A percentile compares a stretch with the other conserved stretches of the same genome.
phyloP scores from a whole-genome alignment of 1,140 invertebrate genomes.

The Atta texana region DNA sequence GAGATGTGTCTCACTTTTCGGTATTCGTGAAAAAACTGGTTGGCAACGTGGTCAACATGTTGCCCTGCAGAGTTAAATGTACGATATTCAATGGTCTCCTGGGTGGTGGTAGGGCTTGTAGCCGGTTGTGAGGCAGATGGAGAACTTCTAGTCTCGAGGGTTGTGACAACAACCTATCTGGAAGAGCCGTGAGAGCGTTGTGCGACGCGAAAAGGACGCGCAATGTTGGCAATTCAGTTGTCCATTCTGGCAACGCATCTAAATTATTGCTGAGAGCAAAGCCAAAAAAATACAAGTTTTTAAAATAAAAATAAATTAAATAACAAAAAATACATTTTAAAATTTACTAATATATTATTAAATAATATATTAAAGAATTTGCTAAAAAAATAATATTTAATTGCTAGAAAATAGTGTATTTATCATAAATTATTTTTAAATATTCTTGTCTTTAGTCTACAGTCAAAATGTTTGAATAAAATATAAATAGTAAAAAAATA shows the following conservation, averaged over 20 bases:
- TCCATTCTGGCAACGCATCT: conserved; percentile 91
- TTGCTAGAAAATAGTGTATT: background rate
- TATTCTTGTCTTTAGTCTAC: background rate
- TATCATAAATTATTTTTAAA: background rate
- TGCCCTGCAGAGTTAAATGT: conserved; percentile 92
- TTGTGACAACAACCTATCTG: conserved; percentile 91
- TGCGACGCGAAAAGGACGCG: conserved; percentile 91
- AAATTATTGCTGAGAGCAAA: conserved; percentile 88
- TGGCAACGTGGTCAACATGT: conserved; percentile 90
- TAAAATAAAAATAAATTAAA: conserved; percentile 3
- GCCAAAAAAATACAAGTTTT: background rate
- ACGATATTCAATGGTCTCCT: conserved; percentile 89
- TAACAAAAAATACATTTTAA: background rate
- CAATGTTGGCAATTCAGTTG: conserved; percentile 91
- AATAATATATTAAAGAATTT: background rate
- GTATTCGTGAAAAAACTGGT: conserved; percentile 92
- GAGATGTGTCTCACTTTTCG: conserved; percentile 83
- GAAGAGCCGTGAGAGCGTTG: conserved; percentile 90
- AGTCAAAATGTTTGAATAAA: background rate
- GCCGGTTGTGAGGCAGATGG: conserved; percentile 91
- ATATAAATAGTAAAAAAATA: background rate
- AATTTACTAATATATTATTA: background rate
- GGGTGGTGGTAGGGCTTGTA: conserved; percentile 90
- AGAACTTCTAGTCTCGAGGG: conserved; percentile 91
- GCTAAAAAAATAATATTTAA: background rate